phyloP scores from a whole-genome alignment of 35 echinoderm and acorn worm genomes.

The Stichopus chloronotus region DNA sequence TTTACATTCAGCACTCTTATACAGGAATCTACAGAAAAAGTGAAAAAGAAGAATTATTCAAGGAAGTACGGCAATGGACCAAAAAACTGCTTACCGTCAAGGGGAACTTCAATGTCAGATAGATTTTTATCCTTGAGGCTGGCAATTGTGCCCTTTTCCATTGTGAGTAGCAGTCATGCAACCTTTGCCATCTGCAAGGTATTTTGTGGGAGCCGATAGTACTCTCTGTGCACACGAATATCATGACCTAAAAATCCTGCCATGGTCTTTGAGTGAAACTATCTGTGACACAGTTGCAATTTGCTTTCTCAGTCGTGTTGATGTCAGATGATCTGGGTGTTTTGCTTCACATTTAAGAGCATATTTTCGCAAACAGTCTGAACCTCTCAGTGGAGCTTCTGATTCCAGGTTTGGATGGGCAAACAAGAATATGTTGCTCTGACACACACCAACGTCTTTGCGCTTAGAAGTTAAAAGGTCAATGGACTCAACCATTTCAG shows the following conservation, averaged over 20 bases:
- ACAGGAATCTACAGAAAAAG: too few relatives aligned
- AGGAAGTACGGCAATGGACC: not conserved
- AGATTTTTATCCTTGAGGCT: not conserved
- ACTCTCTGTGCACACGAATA: slow-evolving; percentile 70
- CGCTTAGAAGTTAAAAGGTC: slow-evolving; percentile 16
- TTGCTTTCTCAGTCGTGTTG: slow-evolving; percentile 70
- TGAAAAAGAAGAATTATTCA: not conserved
- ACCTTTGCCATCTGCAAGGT: slow-evolving; percentile 71
- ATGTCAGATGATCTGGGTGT: slow-evolving; percentile 46
- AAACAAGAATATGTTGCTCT: slow-evolving; percentile 53
- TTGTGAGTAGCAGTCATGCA: slow-evolving; percentile 35
- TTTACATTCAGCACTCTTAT: too few relatives aligned
- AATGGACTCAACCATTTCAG: slow-evolving; percentile 40
- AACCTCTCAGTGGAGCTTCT: slow-evolving; percentile 49
- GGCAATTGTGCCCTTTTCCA: slow-evolving; percentile 51
- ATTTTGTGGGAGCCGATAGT: slow-evolving; percentile 65
- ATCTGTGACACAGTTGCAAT: slow-evolving; percentile 71
- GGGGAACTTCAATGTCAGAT: not conserved
- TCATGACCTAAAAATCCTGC: slow-evolving; percentile 76
- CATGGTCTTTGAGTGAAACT: slow-evolving; percentile 53
- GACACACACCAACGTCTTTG: not conserved
- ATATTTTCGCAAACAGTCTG: slow-evolving; percentile 56
- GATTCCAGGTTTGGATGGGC: slow-evolving; percentile 13
- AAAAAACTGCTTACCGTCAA: slow-evolving; percentile 7
- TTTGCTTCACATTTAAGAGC: slow-evolving; percentile 48